Base-by-base conservation (phyloP, 2,113 vertebrate species). In the Ciconia stormi region DNA sequence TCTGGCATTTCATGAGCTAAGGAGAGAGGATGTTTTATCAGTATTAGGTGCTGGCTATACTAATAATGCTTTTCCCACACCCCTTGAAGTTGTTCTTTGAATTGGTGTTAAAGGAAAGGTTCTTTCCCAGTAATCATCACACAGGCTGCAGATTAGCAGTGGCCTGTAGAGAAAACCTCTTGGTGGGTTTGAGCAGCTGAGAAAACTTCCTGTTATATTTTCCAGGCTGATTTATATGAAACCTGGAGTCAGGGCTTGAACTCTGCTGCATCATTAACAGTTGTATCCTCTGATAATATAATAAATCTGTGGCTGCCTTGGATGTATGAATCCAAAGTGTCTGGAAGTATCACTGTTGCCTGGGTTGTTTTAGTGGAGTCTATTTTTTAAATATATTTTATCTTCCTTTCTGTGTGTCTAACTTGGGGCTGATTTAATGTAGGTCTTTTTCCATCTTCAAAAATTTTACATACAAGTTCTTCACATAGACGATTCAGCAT, bases 281-380 rank as follows among this genome's bases (percentile, higher is more conserved):
- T 86, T 65, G 72, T 61, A 16, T 62, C 30, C 59, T 89, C 86
- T 89, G 65, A 61, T 83, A 73, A 73, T 40, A n/a, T 25, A 80
- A 88, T 88, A 85, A 93, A 92, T 92, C 66, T 93, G 82, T 52
- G 76, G 11, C 82, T 95, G 91, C 89, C 82, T 86, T 50, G 82
- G 80, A 47, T 78, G 65, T 62, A 32, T 74, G 90, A 53, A 73
- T 81, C 52, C 80, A 59, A 36, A 82, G 67, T 13, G 9, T 65
- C 72, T 94, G 83, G 11, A 86, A 87, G 67, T 72, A 30, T 81
- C 89, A n/a, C 63, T 77, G 63, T 71, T 87, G 65, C 79, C 85
- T 87, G 69, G 5, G 81, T 77, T 89, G 86, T 10, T 87, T 81
- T 77, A 91, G 73, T 29, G 26, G 16, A 86, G 65, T 74, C 73